Base-by-base conservation (phyloP, 2,113 vertebrate species). In the Grus americana region DNA sequence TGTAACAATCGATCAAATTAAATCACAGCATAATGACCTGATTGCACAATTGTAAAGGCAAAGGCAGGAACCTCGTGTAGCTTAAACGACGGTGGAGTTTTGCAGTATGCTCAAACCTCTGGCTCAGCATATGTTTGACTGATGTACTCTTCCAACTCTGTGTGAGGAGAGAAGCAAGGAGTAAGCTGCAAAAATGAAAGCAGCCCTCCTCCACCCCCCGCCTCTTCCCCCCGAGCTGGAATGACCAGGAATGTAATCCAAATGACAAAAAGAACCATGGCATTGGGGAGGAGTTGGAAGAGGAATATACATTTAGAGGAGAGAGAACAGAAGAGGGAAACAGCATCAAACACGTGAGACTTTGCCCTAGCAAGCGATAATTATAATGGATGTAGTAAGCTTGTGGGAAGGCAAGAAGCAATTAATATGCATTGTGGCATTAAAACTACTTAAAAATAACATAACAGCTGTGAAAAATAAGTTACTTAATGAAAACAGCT, bases 391-490 rank as follows among this genome's bases (percentile, higher is more conserved):
- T 63, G 92, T 88, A 96, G 88, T 68, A 65, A 96, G 90, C 86
- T 95, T 74, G n/a, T 91, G 92, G 97, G 95, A 93, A 52, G 57
- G 95, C 96, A 98, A 92, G 93, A 97, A 97, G 92, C 79, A 91
- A 97, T 97, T 97, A 95, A 97, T 96, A 97, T 88, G 82, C 96
- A 92, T 59, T 85, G 90, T 89, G 88, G 84, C 96, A 97, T 98
- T 98, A 97, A 97, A 94, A 92, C 95, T 95, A 96, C 94, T 98
- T 96, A 90, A 97, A 96, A 97, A 98, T 96, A 96, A 91, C 78
- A n/a, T 94, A 97, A 95, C 97, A 98, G 97, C 97, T 97, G 94
- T 95, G 97, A 96, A 96, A 97, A 97, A 95, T 96, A 93, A 92
- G 57, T 92, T 57, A 79, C 91, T 95, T 98, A 97, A 96, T 97